Percentiles rank a stretch among this genome's conserved stretches.
These are phyloP conservation scores for Vireo griseus DNA, from an alignment of 2,797 vertebrate genomes.

Conservation along the genomic window DNA sequence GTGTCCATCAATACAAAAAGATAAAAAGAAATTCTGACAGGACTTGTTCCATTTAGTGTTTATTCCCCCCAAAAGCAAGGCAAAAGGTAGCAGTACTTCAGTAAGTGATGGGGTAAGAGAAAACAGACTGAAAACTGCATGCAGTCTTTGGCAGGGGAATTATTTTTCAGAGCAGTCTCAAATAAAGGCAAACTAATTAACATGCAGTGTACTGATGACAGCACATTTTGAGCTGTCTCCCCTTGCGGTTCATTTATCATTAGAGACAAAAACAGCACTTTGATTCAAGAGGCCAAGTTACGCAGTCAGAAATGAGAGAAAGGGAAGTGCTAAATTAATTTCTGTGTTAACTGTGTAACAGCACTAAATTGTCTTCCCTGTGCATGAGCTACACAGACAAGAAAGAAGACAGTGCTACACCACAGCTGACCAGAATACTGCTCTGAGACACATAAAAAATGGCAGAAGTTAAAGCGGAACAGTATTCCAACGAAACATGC, in stretches of 20 bases:
- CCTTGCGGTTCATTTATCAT: rapidly evolving
- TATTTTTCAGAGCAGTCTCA: not conserved
- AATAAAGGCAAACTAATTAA: not conserved
- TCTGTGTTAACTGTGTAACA: not conserved
- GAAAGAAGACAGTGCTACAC: not conserved
- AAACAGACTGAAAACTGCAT: not conserved
- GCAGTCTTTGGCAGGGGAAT: not conserved
- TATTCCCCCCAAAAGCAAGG: not conserved
- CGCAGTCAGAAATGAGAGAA: not conserved
- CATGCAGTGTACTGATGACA: not conserved
- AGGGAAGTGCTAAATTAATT: not conserved
- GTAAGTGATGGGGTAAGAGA: not conserved
- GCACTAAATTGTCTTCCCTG: not conserved
- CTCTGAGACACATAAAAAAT: not conserved
- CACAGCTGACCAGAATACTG: not conserved
- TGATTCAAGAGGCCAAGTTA: not conserved
- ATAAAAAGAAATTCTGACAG: not conserved
- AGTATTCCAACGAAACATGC: rapidly evolving
- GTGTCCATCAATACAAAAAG: not conserved
- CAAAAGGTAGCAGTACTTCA: not conserved
- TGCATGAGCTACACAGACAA: not conserved
- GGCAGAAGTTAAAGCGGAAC: not conserved
- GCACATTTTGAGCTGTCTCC: not conserved
- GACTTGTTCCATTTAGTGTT: not conserved
- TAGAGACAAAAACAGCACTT: not conserved